Evolutionary conservation across 2,888 invertebrate species (phyloP).

Genomic region (Andrena dorsata): DNA sequence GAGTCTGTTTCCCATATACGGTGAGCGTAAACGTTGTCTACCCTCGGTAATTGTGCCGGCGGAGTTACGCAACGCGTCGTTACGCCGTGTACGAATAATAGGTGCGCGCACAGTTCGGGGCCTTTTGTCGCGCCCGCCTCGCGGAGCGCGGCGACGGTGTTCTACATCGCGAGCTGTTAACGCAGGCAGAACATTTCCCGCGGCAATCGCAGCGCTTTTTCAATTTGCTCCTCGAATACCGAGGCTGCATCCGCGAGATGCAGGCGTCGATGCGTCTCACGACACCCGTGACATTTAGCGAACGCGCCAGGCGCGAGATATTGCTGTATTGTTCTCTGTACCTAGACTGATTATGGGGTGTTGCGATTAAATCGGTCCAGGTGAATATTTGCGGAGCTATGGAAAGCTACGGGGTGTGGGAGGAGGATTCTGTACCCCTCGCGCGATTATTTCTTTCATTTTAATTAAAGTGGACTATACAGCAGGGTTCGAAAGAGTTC

Average conservation of each 20-base stretch:
- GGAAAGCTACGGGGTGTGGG: too few relatives aligned
- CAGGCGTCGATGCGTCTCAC: constrained; percentile 14
- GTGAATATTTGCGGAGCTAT: too few relatives aligned
- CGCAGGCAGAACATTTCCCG: constrained; percentile 19
- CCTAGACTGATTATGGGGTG: neutral
- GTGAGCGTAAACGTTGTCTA: constrained; percentile 72
- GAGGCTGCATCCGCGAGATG: constrained; percentile 9
- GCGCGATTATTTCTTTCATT: too few relatives aligned
- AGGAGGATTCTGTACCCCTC: too few relatives aligned
- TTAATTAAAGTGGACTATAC: too few relatives aligned
- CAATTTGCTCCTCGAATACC: constrained; percentile 17
- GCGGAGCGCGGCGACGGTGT: constrained; percentile 5
- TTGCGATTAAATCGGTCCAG: too few relatives aligned
- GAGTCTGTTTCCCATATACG: constrained; percentile 81
- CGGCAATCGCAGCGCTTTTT: neutral
- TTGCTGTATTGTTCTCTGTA: neutral
- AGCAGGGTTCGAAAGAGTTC: too few relatives aligned
- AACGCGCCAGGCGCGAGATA: constrained; percentile 6
- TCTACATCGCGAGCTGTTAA: constrained; percentile 27
- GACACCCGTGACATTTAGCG: constrained; percentile 36
- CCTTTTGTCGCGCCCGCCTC: constrained; percentile 42
- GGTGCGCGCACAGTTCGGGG: constrained; percentile 25
- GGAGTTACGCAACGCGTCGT: constrained; percentile 69
- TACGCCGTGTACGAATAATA: constrained; percentile 64
- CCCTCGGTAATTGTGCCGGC: constrained; percentile 76